These are phyloP conservation scores for Nothura maculosa DNA, from an alignment of 2,797 vertebrate genomes.

Conservation along the genomic window DNA sequence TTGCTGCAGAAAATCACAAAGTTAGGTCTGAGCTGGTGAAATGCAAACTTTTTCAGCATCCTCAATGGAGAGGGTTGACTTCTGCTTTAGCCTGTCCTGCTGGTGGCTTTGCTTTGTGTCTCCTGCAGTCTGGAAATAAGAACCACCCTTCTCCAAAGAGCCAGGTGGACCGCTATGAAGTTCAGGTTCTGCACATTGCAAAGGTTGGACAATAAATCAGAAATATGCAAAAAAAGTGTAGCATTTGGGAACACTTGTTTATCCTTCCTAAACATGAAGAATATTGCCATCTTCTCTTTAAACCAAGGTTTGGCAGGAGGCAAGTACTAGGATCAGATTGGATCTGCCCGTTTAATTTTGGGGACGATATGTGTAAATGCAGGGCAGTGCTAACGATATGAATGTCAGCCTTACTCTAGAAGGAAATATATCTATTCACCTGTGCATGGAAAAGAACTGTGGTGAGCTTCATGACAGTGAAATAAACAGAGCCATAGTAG, in stretches of 20 bases:
- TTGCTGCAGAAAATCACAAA: not conserved
- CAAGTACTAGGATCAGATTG: not conserved
- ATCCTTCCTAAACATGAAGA: constrained; percentile 45
- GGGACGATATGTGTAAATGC: not conserved
- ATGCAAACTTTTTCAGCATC: not conserved
- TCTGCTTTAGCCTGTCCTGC: not conserved
- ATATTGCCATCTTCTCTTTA: constrained; percentile 1
- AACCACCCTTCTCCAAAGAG: not conserved
- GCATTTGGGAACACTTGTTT: constrained; percentile 6
- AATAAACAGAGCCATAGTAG: not conserved
- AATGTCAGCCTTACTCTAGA: not conserved
- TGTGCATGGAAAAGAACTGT: not conserved
- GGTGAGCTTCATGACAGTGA: not conserved
- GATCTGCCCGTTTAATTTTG: not conserved
- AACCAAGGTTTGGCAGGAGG: not conserved
- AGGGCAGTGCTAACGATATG: constrained; percentile 21
- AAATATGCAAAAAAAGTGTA: not conserved
- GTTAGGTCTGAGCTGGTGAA: not conserved
- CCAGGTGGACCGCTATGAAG: not conserved
- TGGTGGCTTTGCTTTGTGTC: not conserved
- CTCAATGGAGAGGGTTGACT: not conserved
- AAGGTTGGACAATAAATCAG: constrained; percentile 14
- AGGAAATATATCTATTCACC: not conserved
- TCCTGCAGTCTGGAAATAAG: not conserved
- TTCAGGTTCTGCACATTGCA: not conserved